Base-by-base conservation (phyloP, 2,888 invertebrate species). In the Hypomecis atomaria region DNA sequence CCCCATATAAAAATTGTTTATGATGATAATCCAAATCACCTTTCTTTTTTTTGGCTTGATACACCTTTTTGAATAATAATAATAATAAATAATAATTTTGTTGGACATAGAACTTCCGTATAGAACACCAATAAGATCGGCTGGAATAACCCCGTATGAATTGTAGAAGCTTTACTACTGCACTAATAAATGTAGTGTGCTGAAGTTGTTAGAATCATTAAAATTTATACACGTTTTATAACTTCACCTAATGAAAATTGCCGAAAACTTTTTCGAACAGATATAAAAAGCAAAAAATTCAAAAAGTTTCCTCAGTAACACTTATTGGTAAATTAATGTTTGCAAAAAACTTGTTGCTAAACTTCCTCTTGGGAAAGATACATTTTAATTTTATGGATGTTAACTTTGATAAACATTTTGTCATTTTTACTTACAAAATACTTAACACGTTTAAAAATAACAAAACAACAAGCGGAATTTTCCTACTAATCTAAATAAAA, bases 131-230 rank as follows among this genome's bases (percentile, higher is more conserved):
- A 23, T 23, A 23, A 23, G 1, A 2, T 3, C 23, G 23, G 23
- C 3, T 23, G 23, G 23, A 23, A 23, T 23, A 23, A 23, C 23
- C 23, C 23, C 3, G 23, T 23, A 2, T 23, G 1, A 2, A 23
- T 2, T 2, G 11, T 8, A 33, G 9, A 33, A 64, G 11, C 45
- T 64, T 5, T 5, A 13, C 23, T 42, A 64, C 64, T 64, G 64
- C 10, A 34, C 8, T 56, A 55, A 50, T 47, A 40, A 37, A 64
- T 55, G 34, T 58, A 36, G 52, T 37, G 50, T 52, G 34, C 52
- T 37, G 72, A 85, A 85, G 84, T 86, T 85, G 83, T 78, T 80
- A 78, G 78, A 86, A 87, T 87, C 87, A 85, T 88, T 88, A 87
- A 85, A 87, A 85, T 87, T 86, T 87, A 87, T 86, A 79, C 74